These are phyloP conservation scores for Drosophila ustulata DNA, from an alignment of 2,888 invertebrate genomes.

Conservation along the genomic window DNA sequence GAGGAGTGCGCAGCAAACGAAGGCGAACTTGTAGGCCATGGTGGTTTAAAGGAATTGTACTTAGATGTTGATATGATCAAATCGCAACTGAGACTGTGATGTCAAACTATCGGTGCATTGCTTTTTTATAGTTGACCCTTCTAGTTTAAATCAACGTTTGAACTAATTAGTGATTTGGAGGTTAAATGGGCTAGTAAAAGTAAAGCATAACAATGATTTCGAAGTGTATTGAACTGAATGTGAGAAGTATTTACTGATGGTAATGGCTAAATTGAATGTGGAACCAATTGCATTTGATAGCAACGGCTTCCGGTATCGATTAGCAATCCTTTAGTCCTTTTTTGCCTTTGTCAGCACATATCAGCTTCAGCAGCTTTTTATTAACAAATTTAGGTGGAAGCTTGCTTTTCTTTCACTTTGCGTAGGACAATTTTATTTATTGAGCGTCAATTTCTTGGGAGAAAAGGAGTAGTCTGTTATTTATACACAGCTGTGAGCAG, in stretches of 20 bases:
- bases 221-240: background rate
- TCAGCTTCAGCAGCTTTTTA: too few relatives aligned
- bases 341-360: too few relatives aligned
- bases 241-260: background rate
- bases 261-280: background rate
- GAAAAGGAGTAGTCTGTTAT: too few relatives aligned
- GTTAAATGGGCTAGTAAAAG: constrained; percentile 71
- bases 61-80: constrained; percentile 39
- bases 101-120: constrained; percentile 17
- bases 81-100: constrained; percentile 58
- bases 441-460: too few relatives aligned
- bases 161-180: constrained; percentile 56
- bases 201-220: constrained; percentile 19
- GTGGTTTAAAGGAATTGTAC: constrained; percentile 1
- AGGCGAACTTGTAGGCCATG: constrained; percentile 50
- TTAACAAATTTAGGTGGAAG: too few relatives aligned
- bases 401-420: too few relatives aligned
- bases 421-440: too few relatives aligned
- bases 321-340: too few relatives aligned
- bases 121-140: constrained; percentile 54
- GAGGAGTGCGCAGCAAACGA: constrained; percentile 55
- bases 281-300: background rate
- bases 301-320: background rate
- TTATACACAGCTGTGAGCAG: too few relatives aligned
- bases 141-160: constrained; percentile 29